phyloP scores from a whole-genome alignment of 2,113 vertebrate species.

The Zingel zingel region DNA sequence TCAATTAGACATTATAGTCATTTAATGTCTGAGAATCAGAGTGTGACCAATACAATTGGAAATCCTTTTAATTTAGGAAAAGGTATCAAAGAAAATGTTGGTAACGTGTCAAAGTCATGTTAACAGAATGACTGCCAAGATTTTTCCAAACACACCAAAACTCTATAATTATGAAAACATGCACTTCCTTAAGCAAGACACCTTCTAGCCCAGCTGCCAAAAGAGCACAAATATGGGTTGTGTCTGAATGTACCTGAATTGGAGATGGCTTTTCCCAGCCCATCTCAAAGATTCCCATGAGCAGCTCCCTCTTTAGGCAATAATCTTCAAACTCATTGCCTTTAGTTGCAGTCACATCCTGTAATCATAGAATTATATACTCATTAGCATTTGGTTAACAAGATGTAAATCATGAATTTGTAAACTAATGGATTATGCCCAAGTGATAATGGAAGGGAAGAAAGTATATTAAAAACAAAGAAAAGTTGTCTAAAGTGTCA shows the following conservation, averaged over 20 bases:
- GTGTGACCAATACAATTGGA: background rate
- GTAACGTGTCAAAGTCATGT: background rate
- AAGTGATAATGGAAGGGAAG: background rate
- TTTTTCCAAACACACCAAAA: background rate
- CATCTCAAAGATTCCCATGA: conserved; percentile 99
- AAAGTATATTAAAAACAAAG: too few relatives aligned
- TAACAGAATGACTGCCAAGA: background rate
- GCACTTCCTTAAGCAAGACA: background rate
- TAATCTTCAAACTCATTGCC: conserved; percentile 99
- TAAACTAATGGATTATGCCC: background rate
- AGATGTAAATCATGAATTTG: background rate
- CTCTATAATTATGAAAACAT: background rate
- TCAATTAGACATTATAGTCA: background rate
- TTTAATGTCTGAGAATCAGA: background rate
- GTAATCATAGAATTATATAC: conserved; percentile 7
- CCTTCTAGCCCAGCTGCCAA: background rate
- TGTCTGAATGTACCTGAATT: conserved; percentile 89
- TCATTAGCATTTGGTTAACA: background rate
- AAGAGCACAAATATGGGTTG: background rate
- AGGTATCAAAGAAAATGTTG: background rate
- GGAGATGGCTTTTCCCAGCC: conserved; percentile 99
- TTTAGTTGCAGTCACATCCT: conserved; percentile 99
- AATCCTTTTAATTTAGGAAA: background rate
- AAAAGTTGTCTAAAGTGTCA: too few relatives aligned
- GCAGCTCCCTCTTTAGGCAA: conserved; percentile 98